Conservation (phyloP, 2,888 invertebrate genomes). For the Stenurella melanura region DNA sequence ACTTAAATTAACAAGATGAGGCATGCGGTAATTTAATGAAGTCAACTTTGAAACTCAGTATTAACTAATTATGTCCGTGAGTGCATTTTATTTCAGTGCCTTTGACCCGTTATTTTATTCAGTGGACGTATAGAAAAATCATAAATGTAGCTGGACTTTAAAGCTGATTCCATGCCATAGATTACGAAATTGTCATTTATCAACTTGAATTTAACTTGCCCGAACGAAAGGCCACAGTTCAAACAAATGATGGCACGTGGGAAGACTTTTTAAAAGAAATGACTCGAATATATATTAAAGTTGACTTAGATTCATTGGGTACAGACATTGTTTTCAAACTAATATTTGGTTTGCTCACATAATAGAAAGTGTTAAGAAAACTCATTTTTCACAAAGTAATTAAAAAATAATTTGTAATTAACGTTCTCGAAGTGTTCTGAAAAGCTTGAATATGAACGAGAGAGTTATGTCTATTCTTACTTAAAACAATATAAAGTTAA, state of each 20-base stretch:
- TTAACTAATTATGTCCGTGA: too few relatives aligned
- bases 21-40: too few relatives aligned
- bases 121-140: background rate
- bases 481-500: too few relatives aligned
- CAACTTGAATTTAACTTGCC: constrained; percentile 17
- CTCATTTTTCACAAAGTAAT: background rate
- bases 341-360: background rate
- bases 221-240: constrained; percentile 2
- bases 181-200: constrained; percentile 25
- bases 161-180: constrained; percentile 8
- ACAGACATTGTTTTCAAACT: constrained; percentile 15
- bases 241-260: constrained; percentile 27
- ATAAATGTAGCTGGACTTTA: background rate
- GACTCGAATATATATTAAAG: constrained; percentile 15
- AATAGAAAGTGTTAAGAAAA: background rate
- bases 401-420: background rate
- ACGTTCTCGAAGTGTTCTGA: too few relatives aligned
- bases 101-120: background rate
- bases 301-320: constrained; percentile 1
- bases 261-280: constrained; percentile 24
- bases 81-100: background rate
- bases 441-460: too few relatives aligned
- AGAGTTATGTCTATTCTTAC: too few relatives aligned
- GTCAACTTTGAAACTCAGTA: too few relatives aligned
- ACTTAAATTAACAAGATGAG: too few relatives aligned